Percentiles rank a stretch among this genome's conserved stretches.
phyloP scores from a whole-genome alignment of 2,797 vertebrate species.

The Pogoniulus pusillus region DNA sequence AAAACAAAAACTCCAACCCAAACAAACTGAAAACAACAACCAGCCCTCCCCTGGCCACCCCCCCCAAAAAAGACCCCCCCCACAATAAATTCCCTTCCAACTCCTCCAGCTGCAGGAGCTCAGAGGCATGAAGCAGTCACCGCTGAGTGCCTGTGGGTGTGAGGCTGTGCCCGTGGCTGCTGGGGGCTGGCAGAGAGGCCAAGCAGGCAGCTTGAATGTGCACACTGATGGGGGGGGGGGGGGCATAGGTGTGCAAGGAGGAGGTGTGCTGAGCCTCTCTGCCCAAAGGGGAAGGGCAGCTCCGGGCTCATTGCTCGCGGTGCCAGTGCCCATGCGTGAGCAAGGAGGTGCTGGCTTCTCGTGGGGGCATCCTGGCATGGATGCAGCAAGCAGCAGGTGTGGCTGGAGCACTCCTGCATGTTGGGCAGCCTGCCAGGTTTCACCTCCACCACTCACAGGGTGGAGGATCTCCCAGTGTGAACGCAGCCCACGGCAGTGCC shows the following conservation, averaged over 20 bases:
- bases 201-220: slow-evolving; percentile 23
- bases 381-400: not conserved
- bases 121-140: not conserved
- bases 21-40: slow-evolving; percentile 74
- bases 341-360: not conserved
- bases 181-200: slow-evolving; percentile 27
- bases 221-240: not conserved
- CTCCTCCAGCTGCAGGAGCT: not conserved
- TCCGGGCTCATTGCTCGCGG: not conserved
- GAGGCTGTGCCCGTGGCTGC: not conserved
- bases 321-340: rapidly evolving
- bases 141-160: rapidly evolving
- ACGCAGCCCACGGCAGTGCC: too few relatives aligned
- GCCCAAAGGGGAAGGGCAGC: rapidly evolving
- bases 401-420: not conserved
- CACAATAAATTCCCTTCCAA: slow-evolving; percentile 41
- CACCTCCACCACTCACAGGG: not conserved
- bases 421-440: not conserved
- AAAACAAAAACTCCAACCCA: not conserved
- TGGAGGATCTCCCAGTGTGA: not conserved
- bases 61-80: too few relatives aligned
- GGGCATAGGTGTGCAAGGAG: not conserved
- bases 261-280: not conserved
- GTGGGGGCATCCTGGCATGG: rapidly evolving
- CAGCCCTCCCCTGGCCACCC: slow-evolving; percentile 31